These are phyloP conservation scores for Beroe ovata DNA, from an alignment of 37 sponge, comb jelly and placozoan genomes.

Conservation along the genomic window DNA sequence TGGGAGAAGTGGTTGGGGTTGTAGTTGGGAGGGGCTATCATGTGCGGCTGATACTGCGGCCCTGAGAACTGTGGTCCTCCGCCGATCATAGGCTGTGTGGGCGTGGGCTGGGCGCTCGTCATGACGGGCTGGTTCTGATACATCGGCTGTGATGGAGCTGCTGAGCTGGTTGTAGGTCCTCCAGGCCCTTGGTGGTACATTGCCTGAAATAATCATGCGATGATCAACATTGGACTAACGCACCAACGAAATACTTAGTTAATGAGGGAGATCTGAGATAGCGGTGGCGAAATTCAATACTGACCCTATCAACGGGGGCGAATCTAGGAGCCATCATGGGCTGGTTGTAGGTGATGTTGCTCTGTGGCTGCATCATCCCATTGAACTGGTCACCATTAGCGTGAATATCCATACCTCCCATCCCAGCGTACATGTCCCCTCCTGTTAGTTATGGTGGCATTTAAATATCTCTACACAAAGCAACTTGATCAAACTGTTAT, in stretches of 20 bases:
- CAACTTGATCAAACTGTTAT: no score
- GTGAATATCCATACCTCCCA: slow-evolving; percentile 18
- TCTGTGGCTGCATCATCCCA: slow-evolving; percentile 27
- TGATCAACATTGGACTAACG: no score
- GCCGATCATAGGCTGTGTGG: slow-evolving; percentile 64
- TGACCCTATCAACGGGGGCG: slow-evolving; percentile 8
- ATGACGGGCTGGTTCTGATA: slow-evolving; percentile 65
- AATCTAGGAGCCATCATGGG: slow-evolving; percentile 19
- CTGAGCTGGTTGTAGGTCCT: not conserved
- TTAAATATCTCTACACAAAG: no score
- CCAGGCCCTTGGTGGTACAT: slow-evolving; percentile 14
- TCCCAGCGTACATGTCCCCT: not conserved
- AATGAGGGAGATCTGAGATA: not conserved
- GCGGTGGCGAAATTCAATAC: no score
- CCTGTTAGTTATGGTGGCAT: no score
- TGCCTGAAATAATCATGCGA: no score
- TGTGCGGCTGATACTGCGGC: slow-evolving; percentile 24
- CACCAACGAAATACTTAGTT: no score
- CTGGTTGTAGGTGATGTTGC: slow-evolving; percentile 30
- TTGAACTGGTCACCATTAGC: slow-evolving; percentile 30
- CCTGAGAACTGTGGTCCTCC: slow-evolving; percentile 56
- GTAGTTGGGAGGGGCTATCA: slow-evolving; percentile 63
- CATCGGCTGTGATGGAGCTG: slow-evolving; percentile 41
- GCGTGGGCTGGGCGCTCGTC: slow-evolving; percentile 61
- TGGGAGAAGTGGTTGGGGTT: slow-evolving; percentile 21